These are phyloP conservation scores for Theropithecus gelada DNA, from an alignment of 2,113 vertebrate genomes.

Conservation along the genomic window DNA sequence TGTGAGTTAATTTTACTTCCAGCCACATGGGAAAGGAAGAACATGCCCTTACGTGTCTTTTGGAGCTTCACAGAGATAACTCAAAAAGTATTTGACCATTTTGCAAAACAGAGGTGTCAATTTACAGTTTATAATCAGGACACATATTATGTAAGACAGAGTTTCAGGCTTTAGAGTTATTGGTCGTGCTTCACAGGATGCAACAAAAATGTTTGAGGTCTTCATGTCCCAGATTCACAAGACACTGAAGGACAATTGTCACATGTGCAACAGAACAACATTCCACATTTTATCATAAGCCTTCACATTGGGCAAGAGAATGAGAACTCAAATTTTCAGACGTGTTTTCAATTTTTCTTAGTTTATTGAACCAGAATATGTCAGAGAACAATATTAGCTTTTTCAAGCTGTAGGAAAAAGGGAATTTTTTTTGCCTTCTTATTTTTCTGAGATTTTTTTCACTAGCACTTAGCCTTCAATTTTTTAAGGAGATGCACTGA, in stretches of 20 bases:
- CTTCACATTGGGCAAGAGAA: neutral
- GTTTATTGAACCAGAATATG: neutral
- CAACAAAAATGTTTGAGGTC: neutral
- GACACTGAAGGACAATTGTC: neutral
- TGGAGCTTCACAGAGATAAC: neutral
- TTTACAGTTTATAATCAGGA: neutral
- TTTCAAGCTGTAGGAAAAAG: neutral
- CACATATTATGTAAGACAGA: no score
- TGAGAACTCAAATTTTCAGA: neutral
- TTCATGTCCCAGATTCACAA: neutral
- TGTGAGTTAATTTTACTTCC: neutral
- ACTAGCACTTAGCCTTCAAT: neutral
- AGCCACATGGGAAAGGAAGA: neutral
- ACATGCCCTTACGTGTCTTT: fast-evolving
- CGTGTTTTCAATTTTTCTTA: neutral
- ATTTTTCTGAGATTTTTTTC: neutral
- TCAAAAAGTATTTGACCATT: neutral
- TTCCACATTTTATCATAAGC: neutral
- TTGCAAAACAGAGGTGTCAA: neutral
- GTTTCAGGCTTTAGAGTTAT: neutral
- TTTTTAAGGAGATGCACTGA: neutral
- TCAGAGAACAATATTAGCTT: neutral
- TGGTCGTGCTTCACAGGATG: neutral
- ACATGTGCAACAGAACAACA: neutral
- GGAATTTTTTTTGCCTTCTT: neutral